Conservation (phyloP, 2,888 invertebrate genomes). For the Tinea trinotella region DNA sequence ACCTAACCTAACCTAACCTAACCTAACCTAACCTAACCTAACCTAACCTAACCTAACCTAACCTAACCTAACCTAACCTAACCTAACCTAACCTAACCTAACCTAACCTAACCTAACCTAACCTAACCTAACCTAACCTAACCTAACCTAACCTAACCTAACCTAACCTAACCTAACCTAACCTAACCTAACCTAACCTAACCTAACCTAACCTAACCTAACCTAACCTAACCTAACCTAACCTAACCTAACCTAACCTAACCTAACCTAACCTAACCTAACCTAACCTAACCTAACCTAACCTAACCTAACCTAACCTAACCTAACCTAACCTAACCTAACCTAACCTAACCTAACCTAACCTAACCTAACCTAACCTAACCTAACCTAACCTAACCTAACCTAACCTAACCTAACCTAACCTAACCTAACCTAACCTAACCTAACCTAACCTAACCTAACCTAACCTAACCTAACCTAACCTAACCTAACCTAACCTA, state of each 20-base stretch:
- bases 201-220: constrained; percentile 20
- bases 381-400: constrained; percentile 20
- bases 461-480: constrained; percentile 21
- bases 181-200: constrained; percentile 21
- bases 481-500: constrained; percentile 17
- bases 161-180: constrained; percentile 19
- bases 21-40: constrained; percentile 23
- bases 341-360: constrained; percentile 19
- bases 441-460: constrained; percentile 21
- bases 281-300: constrained; percentile 20
- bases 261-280: constrained; percentile 22
- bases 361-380: constrained; percentile 15
- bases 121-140: constrained; percentile 24
- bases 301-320: constrained; percentile 14
- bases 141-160: constrained; percentile 21
- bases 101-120: constrained; percentile 23
- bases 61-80: constrained; percentile 23
- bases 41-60: constrained; percentile 21
- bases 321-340: constrained; percentile 18
- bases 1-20: constrained; percentile 23
- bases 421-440: constrained; percentile 22
- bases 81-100: constrained; percentile 22
- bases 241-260: constrained; percentile 22
- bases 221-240: constrained; percentile 22
- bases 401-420: constrained; percentile 23